These are phyloP conservation scores for Pseudotriccus pelzelni DNA, from an alignment of 2,797 vertebrate species.

Conservation along the genomic window DNA sequence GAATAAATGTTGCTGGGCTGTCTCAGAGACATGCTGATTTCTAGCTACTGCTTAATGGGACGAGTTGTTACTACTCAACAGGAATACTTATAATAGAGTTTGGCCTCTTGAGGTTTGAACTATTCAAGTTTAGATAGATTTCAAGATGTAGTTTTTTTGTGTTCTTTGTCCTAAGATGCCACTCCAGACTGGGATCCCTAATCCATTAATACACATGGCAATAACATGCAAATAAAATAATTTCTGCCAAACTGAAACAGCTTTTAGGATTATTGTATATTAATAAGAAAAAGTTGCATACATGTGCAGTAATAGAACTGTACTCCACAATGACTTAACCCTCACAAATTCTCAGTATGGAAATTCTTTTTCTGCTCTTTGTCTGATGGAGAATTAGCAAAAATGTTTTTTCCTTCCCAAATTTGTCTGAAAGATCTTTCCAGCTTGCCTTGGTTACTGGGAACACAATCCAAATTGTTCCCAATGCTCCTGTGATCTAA, in stretches of 20 bases:
- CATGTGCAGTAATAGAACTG: neutral
- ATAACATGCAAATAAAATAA: slow-evolving; percentile 13
- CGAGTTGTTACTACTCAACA: slow-evolving; percentile 46
- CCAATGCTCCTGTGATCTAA: neutral
- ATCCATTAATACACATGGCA: neutral
- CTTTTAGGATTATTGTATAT: neutral
- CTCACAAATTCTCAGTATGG: neutral
- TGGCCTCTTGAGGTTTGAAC: slow-evolving; percentile 30
- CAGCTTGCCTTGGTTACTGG: slow-evolving; percentile 4
- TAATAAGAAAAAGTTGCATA: neutral
- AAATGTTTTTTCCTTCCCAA: neutral
- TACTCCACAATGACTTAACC: neutral
- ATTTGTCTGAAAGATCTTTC: neutral
- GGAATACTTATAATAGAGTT: slow-evolving; percentile 46
- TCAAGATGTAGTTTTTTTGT: slow-evolving; percentile 18
- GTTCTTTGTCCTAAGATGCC: slow-evolving; percentile 27
- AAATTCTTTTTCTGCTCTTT: neutral
- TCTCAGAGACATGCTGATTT: slow-evolving; percentile 43
- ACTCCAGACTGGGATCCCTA: neutral
- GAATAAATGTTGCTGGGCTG: slow-evolving; percentile 28
- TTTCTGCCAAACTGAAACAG: neutral
- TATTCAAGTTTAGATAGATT: slow-evolving; percentile 42
- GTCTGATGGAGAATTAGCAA: neutral
- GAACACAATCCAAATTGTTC: neutral
- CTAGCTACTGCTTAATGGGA: slow-evolving; percentile 47